Base-by-base conservation (phyloP, 2,888 invertebrate species). In the Orthonychiurus folsomi region DNA sequence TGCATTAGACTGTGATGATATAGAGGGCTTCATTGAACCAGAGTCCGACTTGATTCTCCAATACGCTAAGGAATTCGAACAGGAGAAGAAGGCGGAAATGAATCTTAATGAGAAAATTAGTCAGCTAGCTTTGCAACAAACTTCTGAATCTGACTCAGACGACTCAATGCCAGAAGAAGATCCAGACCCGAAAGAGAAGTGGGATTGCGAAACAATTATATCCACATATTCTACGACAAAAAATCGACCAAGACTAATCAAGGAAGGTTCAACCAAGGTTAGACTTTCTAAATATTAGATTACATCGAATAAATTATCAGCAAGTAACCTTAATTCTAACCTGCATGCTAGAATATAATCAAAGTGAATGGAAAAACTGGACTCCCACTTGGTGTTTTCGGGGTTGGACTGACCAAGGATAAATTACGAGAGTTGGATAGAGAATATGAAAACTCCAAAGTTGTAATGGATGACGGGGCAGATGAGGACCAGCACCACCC, bases 141-240 rank as follows among this genome's bases (percentile, higher is more conserved):
- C 78, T 20, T 75, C 78, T 23, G 74, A 75, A 37, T 67, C 75
- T 59, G 65, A 74, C 1, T 73, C 74, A n/a, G 64, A 60, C 9
- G 68, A 21, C 18, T 37, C 25, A 3, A 63, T 62, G 1, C 23
- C 53, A 15, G 63, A 62, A 52, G 61, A 59, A 23, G 62, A 66
- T 18, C 62, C 64, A 26, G n/a, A 81, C 0, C 82, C 84, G 69
- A 82, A 81, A 72, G 81, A 84, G 67, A 86, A 85, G 76, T 93
- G 88, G 89, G 94, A 95, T 78, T 94, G 94, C 74, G 89, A 94
- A 79, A 89, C 89, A 62, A 87, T 94, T 70, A 79, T 94, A 3
- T 88, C 89, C 23, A 93, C 91, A 0, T 91, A 91, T 76, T 93
- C 93, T 5, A 95, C 87, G 75, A 80, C 89, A 60, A 93, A 92